Evolutionary conservation across 2,113 vertebrate species (phyloP).

Genomic region (Rhea americana): DNA sequence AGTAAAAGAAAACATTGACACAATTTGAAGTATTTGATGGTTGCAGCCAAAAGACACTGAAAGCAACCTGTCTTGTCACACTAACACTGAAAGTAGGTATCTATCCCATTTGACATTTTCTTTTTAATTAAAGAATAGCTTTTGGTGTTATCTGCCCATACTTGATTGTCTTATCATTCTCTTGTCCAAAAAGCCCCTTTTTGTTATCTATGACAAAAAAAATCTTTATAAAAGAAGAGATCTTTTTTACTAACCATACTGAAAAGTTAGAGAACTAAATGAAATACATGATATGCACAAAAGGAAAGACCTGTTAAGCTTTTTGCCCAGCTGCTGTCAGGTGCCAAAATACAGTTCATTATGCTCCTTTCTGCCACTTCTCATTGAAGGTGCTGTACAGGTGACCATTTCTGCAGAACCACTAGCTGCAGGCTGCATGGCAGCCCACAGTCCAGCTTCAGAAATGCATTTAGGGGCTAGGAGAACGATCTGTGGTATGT

Average conservation of each 20-base stretch:
- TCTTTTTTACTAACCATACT: not conserved
- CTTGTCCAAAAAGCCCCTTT: not conserved
- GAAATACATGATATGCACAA: not conserved
- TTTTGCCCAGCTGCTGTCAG: not conserved
- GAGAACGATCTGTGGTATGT: not conserved
- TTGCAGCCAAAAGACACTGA: not conserved
- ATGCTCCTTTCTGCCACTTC: not conserved
- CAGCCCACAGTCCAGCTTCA: too few species aligned
- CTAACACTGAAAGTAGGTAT: not conserved
- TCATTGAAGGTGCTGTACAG: not conserved
- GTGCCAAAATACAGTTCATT: not conserved
- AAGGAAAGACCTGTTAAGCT: not conserved
- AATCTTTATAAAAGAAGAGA: not conserved
- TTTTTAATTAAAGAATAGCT: not conserved
- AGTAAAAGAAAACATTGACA: slow-evolving; percentile 4
- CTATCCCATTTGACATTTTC: fast-evolving
- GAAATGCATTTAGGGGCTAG: not conserved
- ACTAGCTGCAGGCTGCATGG: not conserved
- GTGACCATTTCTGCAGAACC: not conserved
- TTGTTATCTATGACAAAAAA: not conserved
- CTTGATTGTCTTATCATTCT: not conserved
- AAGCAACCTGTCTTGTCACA: not conserved
- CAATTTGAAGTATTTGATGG: not conserved
- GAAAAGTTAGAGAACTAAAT: not conserved
- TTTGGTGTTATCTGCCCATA: not conserved